Evolutionary conservation across 2,113 vertebrate genomes (phyloP).

Genomic region (Ochotona curzoniae): DNA sequence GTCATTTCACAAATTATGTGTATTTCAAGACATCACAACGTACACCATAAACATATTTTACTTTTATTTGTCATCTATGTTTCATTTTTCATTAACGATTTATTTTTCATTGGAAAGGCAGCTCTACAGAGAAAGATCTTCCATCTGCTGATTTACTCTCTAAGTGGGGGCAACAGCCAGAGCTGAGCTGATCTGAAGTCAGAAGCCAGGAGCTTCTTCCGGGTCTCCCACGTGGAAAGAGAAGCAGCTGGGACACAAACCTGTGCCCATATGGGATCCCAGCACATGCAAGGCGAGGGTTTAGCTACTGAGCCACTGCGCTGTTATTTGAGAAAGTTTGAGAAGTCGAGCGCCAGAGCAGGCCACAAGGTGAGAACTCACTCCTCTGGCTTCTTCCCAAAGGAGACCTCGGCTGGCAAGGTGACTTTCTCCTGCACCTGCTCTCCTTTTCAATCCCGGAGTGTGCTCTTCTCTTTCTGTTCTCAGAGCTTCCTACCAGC

Average conservation of each 20-base stretch:
- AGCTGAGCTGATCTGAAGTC: no score
- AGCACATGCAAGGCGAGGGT: no score
- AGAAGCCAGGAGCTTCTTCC: no score
- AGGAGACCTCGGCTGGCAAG: background rate
- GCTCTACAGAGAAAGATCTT: no score
- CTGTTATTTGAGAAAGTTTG: background rate
- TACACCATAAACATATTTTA: background rate
- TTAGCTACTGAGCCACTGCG: no score
- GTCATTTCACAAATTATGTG: background rate
- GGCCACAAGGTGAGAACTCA: background rate
- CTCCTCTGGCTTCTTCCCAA: background rate
- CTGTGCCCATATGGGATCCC: no score
- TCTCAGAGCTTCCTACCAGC: background rate
- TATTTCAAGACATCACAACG: background rate
- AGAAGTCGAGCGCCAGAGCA: background rate
- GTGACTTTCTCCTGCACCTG: background rate
- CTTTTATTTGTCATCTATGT: background rate
- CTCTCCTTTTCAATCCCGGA: background rate
- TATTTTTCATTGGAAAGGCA: no score
- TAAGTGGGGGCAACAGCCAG: no score
- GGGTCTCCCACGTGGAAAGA: no score
- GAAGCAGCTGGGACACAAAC: no score
- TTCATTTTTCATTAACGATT: background rate
- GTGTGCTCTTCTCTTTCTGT: background rate
- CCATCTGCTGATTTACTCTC: no score